Evolutionary conservation across 2,113 vertebrate genomes (phyloP), one percentile per base, ranked within the genome.

Genomic region (Formicarius rufipectus): DNA sequence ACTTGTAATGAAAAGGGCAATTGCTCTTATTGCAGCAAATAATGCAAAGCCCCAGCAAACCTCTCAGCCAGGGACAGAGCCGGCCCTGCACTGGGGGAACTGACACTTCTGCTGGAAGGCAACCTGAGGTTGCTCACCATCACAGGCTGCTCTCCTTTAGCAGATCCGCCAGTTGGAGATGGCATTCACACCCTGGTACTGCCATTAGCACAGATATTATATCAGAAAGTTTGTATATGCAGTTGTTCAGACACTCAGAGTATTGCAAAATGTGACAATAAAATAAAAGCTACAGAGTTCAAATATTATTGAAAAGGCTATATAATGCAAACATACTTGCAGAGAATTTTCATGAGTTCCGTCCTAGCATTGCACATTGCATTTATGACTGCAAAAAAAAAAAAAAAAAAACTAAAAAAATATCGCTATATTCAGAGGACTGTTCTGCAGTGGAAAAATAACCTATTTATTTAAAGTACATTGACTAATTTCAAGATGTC

Each of bases 391-490:
- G 42, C 31, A 73, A 72, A 55, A 45, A 67, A 9, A 22, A 25
- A 12, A 19, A 45, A 47, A 47, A 47, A 47, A 75, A 69, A n/a
- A 80, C 10, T 11, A 72, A 53, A 45, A 67, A 9, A 89, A 58
- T 56, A 72, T 39, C 37, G 49, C 44, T 73, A 6, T 39, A 79
- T 64, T 75, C 39, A 60, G 49, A 71, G 4, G 22, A 69, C 72
- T 91, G 28, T 84, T 94, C 80, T 74, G 81, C 31, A 75, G 56
- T 89, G 67, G 42, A 83, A 95, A 94, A 93, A 83, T 28, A 71
- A 71, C 40, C 30, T 83, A 77, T 67, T 91, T 84, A 87, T 79
- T 76, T 84, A 64, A 84, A 90, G 58, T 24, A 71, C 94, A 95
- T 37, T 77, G 53, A 63, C 67, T 93, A 67, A 94, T 89, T 62